Evolutionary conservation across 2,797 vertebrate genomes (phyloP).

Genomic region (Lacerta agilis): DNA sequence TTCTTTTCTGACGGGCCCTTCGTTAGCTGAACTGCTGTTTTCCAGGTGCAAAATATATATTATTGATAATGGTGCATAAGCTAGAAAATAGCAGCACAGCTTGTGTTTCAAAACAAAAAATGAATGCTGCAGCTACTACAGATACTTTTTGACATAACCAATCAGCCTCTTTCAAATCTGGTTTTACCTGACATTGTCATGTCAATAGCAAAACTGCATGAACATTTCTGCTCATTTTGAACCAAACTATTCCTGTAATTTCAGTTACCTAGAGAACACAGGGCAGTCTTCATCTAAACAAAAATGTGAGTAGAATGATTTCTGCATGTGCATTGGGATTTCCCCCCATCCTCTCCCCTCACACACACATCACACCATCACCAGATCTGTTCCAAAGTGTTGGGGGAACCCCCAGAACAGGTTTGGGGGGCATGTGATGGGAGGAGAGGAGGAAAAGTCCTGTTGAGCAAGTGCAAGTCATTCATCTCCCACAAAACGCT

Average conservation of each 20-base stretch:
- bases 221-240: neutral
- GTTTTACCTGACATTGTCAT: neutral
- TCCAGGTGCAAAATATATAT: conserved; percentile 14
- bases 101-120: neutral
- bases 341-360: too few species aligned
- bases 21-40: neutral
- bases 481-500: too few species aligned
- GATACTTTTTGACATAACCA: neutral
- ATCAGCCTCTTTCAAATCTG: neutral
- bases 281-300: too few species aligned
- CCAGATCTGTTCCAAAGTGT: too few species aligned
- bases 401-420: too few species aligned
- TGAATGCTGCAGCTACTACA: neutral
- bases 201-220: neutral
- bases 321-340: too few species aligned
- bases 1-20: neutral
- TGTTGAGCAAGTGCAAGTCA: too few species aligned
- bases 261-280: neutral
- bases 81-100: neutral
- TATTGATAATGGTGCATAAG: neutral
- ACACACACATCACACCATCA: too few species aligned
- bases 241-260: neutral
- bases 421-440: too few species aligned
- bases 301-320: too few species aligned
- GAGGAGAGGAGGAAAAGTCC: too few species aligned